Evolutionary conservation across 1,140 invertebrate species (phyloP).

Genomic region (Bombus pyrosoma): DNA sequence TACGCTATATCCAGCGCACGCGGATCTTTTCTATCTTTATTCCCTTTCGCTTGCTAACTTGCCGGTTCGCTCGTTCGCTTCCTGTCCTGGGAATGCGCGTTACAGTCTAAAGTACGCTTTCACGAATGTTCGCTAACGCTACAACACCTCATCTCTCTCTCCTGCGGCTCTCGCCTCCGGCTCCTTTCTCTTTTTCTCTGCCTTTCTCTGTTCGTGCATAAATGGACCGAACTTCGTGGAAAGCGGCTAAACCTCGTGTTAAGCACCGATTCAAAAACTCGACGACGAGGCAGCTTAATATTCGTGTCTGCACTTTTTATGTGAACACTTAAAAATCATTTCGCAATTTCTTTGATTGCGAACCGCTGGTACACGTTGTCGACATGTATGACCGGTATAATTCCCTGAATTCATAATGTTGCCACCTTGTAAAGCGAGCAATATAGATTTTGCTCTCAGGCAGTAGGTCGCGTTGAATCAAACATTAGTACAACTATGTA

Average conservation of each 20-base stretch:
- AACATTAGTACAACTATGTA: slow-evolving; percentile 1
- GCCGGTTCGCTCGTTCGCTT: slow-evolving; percentile 30
- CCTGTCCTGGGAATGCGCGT: slow-evolving; percentile 57
- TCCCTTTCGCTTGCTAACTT: slow-evolving; percentile 29
- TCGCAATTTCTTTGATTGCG: slow-evolving; percentile 3
- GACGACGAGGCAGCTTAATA: not conserved
- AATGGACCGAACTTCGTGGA: slow-evolving; percentile 32
- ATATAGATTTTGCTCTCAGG: slow-evolving; percentile 15
- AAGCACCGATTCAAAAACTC: slow-evolving; percentile 7
- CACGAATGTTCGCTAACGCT: slow-evolving; percentile 38
- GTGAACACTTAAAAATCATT: not conserved
- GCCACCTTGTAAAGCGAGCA: not conserved
- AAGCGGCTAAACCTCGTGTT: slow-evolving; percentile 25
- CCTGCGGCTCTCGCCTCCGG: no score
- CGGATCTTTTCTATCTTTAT: slow-evolving; percentile 48
- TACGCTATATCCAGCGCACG: slow-evolving; percentile 53
- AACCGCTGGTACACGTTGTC: not conserved
- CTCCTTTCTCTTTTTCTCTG: no score
- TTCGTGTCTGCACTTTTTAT: not conserved
- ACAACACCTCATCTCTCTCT: slow-evolving; percentile 6
- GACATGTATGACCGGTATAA: not conserved
- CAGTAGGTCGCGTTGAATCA: slow-evolving; percentile 25
- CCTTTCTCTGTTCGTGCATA: not conserved
- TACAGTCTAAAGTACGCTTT: slow-evolving; percentile 44
- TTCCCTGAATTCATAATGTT: not conserved